A percentile compares a stretch with the other conserved stretches of the same genome.
These are phyloP conservation scores for Littorina saxatilis DNA, from an alignment of 1,140 invertebrate species.

Conservation along the genomic window DNA sequence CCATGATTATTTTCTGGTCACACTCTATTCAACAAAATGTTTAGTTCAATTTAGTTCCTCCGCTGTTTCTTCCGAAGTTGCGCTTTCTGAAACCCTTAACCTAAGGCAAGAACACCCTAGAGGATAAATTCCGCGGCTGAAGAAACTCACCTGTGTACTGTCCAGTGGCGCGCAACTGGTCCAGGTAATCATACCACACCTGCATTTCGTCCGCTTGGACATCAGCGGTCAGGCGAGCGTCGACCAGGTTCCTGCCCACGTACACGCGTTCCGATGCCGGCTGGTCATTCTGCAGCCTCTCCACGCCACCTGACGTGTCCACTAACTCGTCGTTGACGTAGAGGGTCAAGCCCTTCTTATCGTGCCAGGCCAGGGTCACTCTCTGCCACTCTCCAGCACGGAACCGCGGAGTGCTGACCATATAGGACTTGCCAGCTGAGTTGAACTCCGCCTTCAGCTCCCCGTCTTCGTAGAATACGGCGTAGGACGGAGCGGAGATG, in stretches of 20 bases:
- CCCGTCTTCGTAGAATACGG: conserved; percentile 67
- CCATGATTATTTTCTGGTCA: too few relatives aligned
- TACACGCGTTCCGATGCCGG: conserved; percentile 56
- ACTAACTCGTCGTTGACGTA: conserved; percentile 62
- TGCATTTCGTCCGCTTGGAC: conserved; percentile 70
- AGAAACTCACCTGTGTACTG: conserved; percentile 59
- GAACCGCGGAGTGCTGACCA: conserved; percentile 58
- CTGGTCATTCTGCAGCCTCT: conserved; percentile 47
- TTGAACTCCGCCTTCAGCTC: conserved; percentile 61
- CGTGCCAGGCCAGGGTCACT: conserved; percentile 71
- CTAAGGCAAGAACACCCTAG: too few relatives aligned
- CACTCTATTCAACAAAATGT: too few relatives aligned
- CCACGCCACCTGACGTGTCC: conserved; percentile 39
- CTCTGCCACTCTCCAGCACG: conserved; percentile 66
- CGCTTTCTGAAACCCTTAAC: too few relatives aligned
- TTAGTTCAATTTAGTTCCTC: too few relatives aligned
- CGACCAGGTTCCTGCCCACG: conserved; percentile 53
- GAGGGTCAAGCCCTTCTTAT: conserved; percentile 63
- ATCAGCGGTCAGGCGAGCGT: conserved; percentile 44
- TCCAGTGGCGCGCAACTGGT: conserved; percentile 53
- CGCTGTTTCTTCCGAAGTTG: too few relatives aligned
- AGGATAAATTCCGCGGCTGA: too few relatives aligned
- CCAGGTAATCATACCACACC: conserved; percentile 69
- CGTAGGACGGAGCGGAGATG: conserved; percentile 68
- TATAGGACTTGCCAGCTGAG: conserved; percentile 59